phyloP scores from a whole-genome alignment of 2,797 vertebrate genomes.

The Orestias chungarensis region DNA sequence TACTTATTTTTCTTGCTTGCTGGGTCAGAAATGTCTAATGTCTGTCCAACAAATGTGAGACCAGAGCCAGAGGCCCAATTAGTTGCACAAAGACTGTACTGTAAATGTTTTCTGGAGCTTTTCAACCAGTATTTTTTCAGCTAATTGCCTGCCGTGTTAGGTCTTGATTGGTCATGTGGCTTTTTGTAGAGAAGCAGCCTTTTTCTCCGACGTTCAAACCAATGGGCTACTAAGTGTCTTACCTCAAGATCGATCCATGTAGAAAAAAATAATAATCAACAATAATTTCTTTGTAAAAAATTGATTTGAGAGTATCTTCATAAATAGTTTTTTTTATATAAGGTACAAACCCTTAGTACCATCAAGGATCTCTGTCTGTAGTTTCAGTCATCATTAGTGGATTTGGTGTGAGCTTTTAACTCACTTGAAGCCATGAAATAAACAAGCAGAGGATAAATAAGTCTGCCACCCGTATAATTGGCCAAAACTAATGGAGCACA shows the following conservation, averaged over 20 bases:
- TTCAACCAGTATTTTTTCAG: not conserved
- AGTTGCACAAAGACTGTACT: not conserved
- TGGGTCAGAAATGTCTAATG: not conserved
- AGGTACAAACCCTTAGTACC: not conserved
- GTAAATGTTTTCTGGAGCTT: not conserved
- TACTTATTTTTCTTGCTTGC: not conserved
- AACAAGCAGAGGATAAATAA: constrained; percentile 55
- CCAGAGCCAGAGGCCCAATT: constrained; percentile 4
- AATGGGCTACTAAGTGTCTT: not conserved
- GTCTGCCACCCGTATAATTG: constrained; percentile 47
- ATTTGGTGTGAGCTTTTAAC: constrained; percentile 30
- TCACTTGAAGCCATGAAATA: constrained; percentile 39
- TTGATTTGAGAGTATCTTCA: not conserved
- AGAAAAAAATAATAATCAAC: not conserved
- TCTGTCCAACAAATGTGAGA: constrained; percentile 3
- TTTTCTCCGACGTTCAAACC: not conserved
- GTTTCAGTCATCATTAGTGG: constrained; percentile 45
- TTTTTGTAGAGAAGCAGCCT: not conserved
- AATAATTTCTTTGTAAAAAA: not conserved
- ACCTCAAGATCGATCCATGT: too few species aligned
- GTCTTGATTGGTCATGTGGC: constrained; percentile 2
- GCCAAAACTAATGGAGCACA: constrained; percentile 46
- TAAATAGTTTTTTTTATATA: not conserved
- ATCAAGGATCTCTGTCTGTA: constrained; percentile 7
- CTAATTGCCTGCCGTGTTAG: not conserved